Evolutionary conservation across 2,113 vertebrate species (phyloP), one percentile per base, ranked within the genome.

Genomic region (Aegypius monachus): DNA sequence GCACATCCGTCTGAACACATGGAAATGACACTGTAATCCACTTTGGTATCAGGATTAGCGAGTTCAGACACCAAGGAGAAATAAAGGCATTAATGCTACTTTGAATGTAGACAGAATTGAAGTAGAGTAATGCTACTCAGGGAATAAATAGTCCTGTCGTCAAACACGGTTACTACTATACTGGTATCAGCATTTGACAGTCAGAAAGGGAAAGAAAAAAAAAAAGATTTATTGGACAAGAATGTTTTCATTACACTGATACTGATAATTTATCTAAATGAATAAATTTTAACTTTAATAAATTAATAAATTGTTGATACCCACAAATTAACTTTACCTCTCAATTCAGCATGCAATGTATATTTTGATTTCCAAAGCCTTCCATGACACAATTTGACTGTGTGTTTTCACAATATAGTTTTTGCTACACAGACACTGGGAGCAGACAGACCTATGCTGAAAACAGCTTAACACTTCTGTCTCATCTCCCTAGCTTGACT

Each of bases 91-190:
- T 94, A 89, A 19, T 0, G 2, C 12, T 9, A 16, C 52, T 93
- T 13, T 89, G 70, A 78, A 74, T 27, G n/a, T 19, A 61, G 67
- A 32, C 56, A 61, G 72, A 81, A 81, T 0, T 43, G 83, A 72
- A 68, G 65, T 34, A 61, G 59, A 78, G 89, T 88, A 92, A 91
- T 83, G 56, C 61, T 71, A 2, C 86, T 71, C 72, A 59, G 42
- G 58, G 80, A 95, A 81, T n/a, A 84, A 93, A 68, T 86, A 95
- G 68, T 93, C 63, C 72, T 86, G 5, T 66, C 92, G 53, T 88
- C 62, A 86, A 75, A 63, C 43, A 53, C n/a, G 8, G 65, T 40
- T 40, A 47, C 19, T 63, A 32, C 93, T 67, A 22, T 29, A 17
- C 36, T 32, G 22, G 3, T 13, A 61, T 65, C 78, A 26, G 48